Conservation (phyloP, 1,140 invertebrate genomes). For the Euwallacea similis region DNA sequence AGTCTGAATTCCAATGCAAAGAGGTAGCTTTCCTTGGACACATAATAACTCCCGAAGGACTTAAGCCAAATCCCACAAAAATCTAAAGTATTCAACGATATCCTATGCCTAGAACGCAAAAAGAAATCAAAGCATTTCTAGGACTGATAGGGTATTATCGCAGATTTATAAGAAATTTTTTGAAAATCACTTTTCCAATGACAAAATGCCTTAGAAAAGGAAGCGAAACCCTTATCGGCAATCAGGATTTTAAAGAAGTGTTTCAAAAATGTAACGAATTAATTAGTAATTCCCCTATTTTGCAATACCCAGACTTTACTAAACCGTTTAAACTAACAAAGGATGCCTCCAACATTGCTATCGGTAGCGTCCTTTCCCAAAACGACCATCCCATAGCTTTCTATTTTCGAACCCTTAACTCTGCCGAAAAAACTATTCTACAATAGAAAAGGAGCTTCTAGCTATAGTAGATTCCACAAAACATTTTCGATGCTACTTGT, state of each 20-base stretch:
- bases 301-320: constrained; percentile 47
- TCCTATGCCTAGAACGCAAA: constrained; percentile 38
- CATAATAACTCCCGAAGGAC: constrained; percentile 10
- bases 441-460: too few species aligned
- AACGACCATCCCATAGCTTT: too few species aligned
- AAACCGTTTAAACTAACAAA: constrained; percentile 48
- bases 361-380: too few species aligned
- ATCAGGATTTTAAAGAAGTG: neutral
- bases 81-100: constrained; percentile 32
- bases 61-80: constrained; percentile 38
- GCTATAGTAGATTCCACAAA: too few species aligned
- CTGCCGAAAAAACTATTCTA: too few species aligned
- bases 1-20: too few species aligned
- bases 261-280: constrained; percentile 14
- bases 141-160: constrained; percentile 42
- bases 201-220: constrained; percentile 24
- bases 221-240: neutral
- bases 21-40: too few species aligned
- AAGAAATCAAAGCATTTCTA: constrained; percentile 42
- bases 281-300: constrained; percentile 35
- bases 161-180: constrained; percentile 32
- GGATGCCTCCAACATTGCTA: too few species aligned
- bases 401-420: too few species aligned
- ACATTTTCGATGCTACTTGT: too few species aligned
- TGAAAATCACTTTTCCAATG: constrained; percentile 5